Conservation (phyloP, 2,113 vertebrate genomes). For the Oreochromis spilurus region DNA sequence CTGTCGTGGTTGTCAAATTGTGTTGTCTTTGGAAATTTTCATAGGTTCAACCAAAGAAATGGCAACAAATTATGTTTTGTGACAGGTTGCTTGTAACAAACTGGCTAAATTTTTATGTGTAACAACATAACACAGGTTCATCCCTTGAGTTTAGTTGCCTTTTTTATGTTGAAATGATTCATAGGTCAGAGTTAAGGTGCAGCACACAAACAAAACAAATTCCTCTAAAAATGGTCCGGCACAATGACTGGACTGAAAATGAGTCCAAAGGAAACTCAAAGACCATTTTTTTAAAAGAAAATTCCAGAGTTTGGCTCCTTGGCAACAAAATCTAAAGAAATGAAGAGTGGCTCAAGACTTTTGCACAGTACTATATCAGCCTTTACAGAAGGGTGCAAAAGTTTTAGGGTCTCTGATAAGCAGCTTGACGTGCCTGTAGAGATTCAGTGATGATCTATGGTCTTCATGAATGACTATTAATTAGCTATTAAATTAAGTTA, state of each 20-base stretch:
- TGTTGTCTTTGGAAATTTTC: background rate
- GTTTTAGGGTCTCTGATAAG: background rate
- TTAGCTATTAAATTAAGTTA: background rate
- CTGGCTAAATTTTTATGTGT: background rate
- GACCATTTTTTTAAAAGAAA: rapidly evolving
- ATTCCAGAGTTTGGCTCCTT: rapidly evolving
- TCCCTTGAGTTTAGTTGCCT: background rate
- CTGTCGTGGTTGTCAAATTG: background rate
- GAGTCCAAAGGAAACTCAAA: background rate
- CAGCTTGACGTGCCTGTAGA: background rate
- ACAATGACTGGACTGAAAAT: background rate
- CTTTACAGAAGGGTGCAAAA: background rate
- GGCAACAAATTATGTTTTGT: background rate
- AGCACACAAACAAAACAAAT: rapidly evolving
- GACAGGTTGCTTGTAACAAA: background rate
- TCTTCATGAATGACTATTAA: background rate
- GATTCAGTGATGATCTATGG: background rate
- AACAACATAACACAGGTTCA: background rate
- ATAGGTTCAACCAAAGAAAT: background rate
- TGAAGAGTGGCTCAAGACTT: background rate
- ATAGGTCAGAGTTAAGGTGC: background rate
- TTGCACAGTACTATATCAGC: background rate
- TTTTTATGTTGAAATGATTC: background rate
- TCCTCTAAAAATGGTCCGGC: rapidly evolving
- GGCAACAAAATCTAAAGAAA: background rate